A percentile compares a stretch with the other conserved stretches of the same genome.
These are phyloP conservation scores for Elephas maximus DNA, from an alignment of 2,113 vertebrate species.

Conservation along the genomic window DNA sequence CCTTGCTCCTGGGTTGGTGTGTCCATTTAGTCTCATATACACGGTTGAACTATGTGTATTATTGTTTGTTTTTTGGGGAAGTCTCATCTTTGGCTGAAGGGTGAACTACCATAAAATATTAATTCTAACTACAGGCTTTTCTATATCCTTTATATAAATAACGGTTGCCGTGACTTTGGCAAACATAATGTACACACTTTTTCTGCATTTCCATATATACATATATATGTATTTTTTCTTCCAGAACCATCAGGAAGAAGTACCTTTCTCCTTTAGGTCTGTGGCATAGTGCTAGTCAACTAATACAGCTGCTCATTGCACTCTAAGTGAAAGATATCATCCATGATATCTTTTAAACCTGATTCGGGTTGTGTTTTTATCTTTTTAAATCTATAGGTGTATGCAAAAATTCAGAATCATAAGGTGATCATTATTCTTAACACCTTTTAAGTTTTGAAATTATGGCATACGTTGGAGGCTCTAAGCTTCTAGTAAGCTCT, in stretches of 20 bases:
- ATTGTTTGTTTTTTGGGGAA: too few species aligned
- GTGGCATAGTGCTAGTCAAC: not conserved
- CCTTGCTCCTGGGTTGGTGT: too few species aligned
- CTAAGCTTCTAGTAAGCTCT: not conserved
- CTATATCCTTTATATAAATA: not conserved
- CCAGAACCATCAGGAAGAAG: not conserved
- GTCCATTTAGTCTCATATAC: too few species aligned
- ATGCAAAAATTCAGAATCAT: not conserved
- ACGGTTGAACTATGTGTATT: too few species aligned
- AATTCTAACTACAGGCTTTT: not conserved
- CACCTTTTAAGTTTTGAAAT: not conserved
- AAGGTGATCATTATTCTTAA: not conserved
- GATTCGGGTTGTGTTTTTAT: not conserved
- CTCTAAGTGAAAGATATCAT: not conserved
- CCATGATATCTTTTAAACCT: not conserved
- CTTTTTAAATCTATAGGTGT: not conserved
- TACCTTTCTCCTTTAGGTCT: not conserved
- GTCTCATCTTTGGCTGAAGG: too few species aligned
- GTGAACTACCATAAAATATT: not conserved
- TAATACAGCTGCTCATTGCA: not conserved
- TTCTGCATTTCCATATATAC: not conserved
- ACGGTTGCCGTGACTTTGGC: not conserved
- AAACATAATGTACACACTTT: not conserved
- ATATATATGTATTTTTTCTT: not conserved
- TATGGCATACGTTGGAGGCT: fast-evolving